Base-by-base conservation (phyloP, 30 jellyfish, hydroid and myxozoan genomes). In the Mastigias papua region DNA sequence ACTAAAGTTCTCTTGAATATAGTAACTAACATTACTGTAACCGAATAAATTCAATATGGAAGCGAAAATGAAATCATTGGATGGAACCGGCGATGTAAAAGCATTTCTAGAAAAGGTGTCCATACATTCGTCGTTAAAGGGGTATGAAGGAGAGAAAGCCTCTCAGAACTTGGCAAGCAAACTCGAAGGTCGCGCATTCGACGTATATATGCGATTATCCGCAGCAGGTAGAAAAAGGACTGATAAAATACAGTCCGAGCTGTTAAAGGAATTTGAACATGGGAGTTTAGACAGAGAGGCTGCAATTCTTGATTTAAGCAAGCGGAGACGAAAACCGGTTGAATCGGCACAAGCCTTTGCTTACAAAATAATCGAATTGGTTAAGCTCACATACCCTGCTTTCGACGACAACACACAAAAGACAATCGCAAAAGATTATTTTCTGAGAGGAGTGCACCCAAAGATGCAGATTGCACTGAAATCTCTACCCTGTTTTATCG, bases 291-390 rank as follows among this genome's bases (percentile, higher is more conserved):
- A 48, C 46, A 23, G 92, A 60, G 91, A 72, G 58, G 28, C 35
- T 27, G 80, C 87, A 27, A 70, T 84, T 28, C 70, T 25, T 21
- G 78, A 84, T n/a, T 69, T 84, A 34, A 49, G 34, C 29, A 51
- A n/a, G 27, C 88, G 88, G 2, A 25, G 11, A 25, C 68, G 76
- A 23, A 82, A 37, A 26, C 92, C 61, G 6, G 76, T 23, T 22
- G 80, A 84, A 20, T 82, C 92, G 4, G 86, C 85, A 16, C 92
- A 82, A 82, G 66, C 85, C 10, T 82, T 57, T 54, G 92, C 92
- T 3, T 65, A 9, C 78, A 67, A 70, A 68, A 28, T 48, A 30
- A 19, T 6, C 17, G 85, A 82, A 67, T 48, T 82, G 33, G 69
- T 65, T 13, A 82, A 70, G 69, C 65, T 82, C 76, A 69, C 92